Percentiles rank a stretch among this genome's conserved stretches.
phyloP scores from a whole-genome alignment of 2,797 vertebrate species.

The Threskiornis aethiopicus region DNA sequence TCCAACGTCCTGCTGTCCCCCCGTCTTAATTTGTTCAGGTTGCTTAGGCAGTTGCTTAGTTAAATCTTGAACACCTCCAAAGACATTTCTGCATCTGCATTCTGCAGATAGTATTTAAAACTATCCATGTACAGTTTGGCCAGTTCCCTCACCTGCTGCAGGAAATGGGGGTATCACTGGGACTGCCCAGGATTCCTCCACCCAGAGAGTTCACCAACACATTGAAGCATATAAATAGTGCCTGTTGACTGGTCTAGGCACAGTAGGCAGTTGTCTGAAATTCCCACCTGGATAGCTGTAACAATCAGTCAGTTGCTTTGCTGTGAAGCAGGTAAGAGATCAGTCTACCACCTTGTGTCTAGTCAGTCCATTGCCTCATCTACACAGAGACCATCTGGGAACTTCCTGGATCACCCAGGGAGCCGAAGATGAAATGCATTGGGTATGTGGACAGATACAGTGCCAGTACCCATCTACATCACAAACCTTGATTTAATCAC shows the following conservation, averaged over 20 bases:
- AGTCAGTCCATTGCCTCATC: background rate
- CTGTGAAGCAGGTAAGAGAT: background rate
- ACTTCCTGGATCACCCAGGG: background rate
- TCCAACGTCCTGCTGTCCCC: background rate
- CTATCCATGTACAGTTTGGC: background rate
- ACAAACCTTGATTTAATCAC: background rate
- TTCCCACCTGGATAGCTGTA: background rate
- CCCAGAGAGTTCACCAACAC: background rate
- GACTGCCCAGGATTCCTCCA: background rate
- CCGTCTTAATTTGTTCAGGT: background rate
- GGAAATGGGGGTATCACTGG: background rate
- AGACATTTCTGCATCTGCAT: background rate
- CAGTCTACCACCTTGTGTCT: background rate
- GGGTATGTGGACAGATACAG: background rate
- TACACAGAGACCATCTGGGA: background rate
- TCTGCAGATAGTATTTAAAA: background rate
- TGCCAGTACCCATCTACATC: background rate
- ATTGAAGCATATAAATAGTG: background rate
- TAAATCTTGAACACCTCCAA: background rate
- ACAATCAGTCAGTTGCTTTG: background rate
- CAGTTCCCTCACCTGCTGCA: background rate
- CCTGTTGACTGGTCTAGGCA: background rate
- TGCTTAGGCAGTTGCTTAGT: background rate
- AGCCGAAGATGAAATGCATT: background rate
- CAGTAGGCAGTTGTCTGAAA: background rate